Evolutionary conservation across 2,113 vertebrate genomes (phyloP).

Genomic region (Dolichotis patagonum): DNA sequence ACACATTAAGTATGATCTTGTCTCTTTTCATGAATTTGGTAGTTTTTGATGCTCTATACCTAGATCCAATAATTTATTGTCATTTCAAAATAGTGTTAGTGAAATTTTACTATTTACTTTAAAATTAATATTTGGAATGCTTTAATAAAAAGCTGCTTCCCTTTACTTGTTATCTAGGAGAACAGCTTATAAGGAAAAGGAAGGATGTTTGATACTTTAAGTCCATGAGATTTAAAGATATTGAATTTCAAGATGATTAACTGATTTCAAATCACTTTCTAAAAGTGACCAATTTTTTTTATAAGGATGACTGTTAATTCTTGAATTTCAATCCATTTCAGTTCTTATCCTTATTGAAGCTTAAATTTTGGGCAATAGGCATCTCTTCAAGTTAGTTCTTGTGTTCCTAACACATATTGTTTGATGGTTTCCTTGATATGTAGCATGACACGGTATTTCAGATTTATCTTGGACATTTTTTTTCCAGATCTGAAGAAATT

Average conservation of each 20-base stretch:
- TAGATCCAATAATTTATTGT: not conserved
- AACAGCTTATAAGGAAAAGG: not conserved
- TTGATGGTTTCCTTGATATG: not conserved
- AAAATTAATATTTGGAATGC: not conserved
- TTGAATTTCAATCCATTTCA: not conserved
- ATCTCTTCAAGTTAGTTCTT: not conserved
- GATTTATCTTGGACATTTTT: not conserved
- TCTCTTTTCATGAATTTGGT: not conserved
- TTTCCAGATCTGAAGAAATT: not conserved
- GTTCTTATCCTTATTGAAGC: not conserved
- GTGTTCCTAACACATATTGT: not conserved
- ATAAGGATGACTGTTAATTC: not conserved
- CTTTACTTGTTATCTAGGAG: not conserved
- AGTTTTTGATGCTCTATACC: not conserved
- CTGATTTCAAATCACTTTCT: not conserved
- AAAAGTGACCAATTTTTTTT: not conserved
- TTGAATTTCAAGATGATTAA: not conserved
- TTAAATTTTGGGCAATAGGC: not conserved
- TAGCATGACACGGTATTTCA: not conserved
- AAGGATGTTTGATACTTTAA: not conserved
- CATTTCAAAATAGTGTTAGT: not conserved
- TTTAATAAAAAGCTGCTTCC: not conserved
- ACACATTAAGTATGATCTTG: not conserved
- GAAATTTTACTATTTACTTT: not conserved
- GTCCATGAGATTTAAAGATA: not conserved